Conservation (phyloP, 2,797 vertebrate genomes). For the Malacoctenus gilli region DNA sequence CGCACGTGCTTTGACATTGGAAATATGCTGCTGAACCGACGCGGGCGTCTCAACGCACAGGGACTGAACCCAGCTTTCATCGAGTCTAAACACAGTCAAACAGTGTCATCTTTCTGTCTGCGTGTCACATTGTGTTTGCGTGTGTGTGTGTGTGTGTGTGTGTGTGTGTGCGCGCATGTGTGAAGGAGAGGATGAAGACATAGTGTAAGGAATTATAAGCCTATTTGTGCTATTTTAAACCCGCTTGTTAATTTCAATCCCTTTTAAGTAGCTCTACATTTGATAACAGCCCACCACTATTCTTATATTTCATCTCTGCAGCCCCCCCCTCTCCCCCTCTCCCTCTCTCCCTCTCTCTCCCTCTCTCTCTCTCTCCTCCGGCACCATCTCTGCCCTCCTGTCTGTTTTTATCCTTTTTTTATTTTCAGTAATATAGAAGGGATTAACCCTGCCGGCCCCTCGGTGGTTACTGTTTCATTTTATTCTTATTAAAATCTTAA, state of each 20-base stretch:
- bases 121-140: slow-evolving; percentile 20
- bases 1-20: slow-evolving; percentile 80
- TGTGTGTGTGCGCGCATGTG: slow-evolving; percentile 1
- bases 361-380: slow-evolving; percentile 59
- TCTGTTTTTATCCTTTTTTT: slow-evolving; percentile 84
- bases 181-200: slow-evolving; percentile 7
- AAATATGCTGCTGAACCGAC: slow-evolving; percentile 74
- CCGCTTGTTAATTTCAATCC: slow-evolving; percentile 63
- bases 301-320: slow-evolving; percentile 68
- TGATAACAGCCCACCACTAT: slow-evolving; percentile 52
- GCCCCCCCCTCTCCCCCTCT: slow-evolving; percentile 41
- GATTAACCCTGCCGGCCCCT: slow-evolving; percentile 97
- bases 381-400: slow-evolving; percentile 82
- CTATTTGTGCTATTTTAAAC: slow-evolving; percentile 57
- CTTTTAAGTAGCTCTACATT: slow-evolving; percentile 67
- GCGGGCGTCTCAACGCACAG: slow-evolving; percentile 60
- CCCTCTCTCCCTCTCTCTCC: slow-evolving; percentile 11
- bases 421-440: slow-evolving; percentile 98
- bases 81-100: slow-evolving; percentile 76
- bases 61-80: slow-evolving; percentile 71
- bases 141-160: slow-evolving; percentile 18
- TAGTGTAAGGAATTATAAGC: slow-evolving; percentile 36
- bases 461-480: slow-evolving; percentile 97
- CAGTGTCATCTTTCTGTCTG: slow-evolving; percentile 61
- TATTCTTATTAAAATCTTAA: slow-evolving; percentile 99